Conservation (phyloP, 2,888 invertebrate genomes). For the Chymomyza caudatula region DNA sequence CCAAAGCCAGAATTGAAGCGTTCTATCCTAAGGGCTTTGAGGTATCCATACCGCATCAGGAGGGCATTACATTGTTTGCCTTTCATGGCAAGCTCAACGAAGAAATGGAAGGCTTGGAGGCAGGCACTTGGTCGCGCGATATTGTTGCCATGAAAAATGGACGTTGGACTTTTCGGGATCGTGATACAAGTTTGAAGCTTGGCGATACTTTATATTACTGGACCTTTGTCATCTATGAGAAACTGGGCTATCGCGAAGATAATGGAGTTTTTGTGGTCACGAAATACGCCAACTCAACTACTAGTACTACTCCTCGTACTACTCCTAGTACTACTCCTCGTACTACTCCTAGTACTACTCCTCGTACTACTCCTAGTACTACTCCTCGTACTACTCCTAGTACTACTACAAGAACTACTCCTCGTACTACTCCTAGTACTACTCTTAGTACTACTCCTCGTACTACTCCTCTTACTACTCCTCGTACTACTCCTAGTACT, state of each 20-base stretch:
- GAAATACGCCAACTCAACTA: conserved; percentile 25
- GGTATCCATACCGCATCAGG: conserved; percentile 80
- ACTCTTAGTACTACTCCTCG: too few species aligned
- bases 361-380: too few species aligned
- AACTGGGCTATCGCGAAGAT: conserved; percentile 83
- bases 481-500: too few species aligned
- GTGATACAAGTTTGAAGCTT: conserved; percentile 80
- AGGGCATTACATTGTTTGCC: conserved; percentile 85
- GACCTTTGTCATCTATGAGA: conserved; percentile 85
- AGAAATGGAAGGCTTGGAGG: conserved; percentile 85
- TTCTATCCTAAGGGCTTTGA: conserved; percentile 79
- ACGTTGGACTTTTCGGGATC: conserved; percentile 84
- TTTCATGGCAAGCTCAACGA: conserved; percentile 87
- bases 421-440: too few species aligned
- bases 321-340: too few species aligned
- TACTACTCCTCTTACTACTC: too few species aligned
- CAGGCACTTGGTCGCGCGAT: conserved; percentile 83
- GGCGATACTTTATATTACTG: conserved; percentile 87
- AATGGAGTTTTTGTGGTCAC: conserved; percentile 67
- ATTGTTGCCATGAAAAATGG: conserved; percentile 82
- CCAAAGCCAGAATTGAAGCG: conserved; percentile 78
- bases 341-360: too few species aligned
- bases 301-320: too few species aligned
- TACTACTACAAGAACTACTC: too few species aligned
- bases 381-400: too few species aligned